A percentile compares a stretch with the other conserved stretches of the same genome.
Evolutionary conservation across 2,888 invertebrate genomes (phyloP).

Genomic region (Pocota personata): DNA sequence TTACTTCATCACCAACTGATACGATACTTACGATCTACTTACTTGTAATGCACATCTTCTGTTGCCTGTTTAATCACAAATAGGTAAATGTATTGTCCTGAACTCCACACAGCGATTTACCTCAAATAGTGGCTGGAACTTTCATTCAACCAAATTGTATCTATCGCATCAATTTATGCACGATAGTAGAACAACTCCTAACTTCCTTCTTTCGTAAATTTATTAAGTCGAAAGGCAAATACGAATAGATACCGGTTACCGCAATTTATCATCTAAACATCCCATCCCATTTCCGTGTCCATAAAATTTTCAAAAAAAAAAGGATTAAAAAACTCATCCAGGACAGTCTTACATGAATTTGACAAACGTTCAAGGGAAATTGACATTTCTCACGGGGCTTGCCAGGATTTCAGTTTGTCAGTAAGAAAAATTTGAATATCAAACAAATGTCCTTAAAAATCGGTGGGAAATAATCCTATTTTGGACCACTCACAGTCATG

Average conservation of each 20-base stretch:
- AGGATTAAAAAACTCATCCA: slow-evolving; percentile 40
- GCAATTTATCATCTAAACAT: neutral
- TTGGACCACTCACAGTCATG: slow-evolving; percentile 23
- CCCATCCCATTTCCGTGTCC: neutral
- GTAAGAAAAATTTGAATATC: slow-evolving; percentile 51
- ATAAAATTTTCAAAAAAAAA: no score
- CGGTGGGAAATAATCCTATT: slow-evolving; percentile 20
- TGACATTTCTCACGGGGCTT: slow-evolving; percentile 67
- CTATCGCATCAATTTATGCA: slow-evolving; percentile 25
- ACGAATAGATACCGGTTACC: slow-evolving; percentile 25
- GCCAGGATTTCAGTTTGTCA: neutral
- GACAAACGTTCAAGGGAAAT: slow-evolving; percentile 52
- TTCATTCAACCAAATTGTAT: neutral
- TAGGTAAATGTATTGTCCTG: no score
- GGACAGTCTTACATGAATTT: slow-evolving; percentile 47
- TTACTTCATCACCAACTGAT: no score
- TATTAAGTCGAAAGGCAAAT: slow-evolving; percentile 46
- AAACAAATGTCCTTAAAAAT: slow-evolving; percentile 28
- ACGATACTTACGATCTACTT: no score
- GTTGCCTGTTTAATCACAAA: no score
- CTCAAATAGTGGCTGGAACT: neutral
- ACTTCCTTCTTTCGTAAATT: neutral
- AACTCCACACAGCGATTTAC: no score
- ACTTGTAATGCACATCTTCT: no score
- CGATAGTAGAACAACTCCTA: neutral